Evolutionary conservation across 2,113 vertebrate genomes (phyloP), one percentile per base, ranked within the genome.

Genomic region (Myiopsitta monachus): DNA sequence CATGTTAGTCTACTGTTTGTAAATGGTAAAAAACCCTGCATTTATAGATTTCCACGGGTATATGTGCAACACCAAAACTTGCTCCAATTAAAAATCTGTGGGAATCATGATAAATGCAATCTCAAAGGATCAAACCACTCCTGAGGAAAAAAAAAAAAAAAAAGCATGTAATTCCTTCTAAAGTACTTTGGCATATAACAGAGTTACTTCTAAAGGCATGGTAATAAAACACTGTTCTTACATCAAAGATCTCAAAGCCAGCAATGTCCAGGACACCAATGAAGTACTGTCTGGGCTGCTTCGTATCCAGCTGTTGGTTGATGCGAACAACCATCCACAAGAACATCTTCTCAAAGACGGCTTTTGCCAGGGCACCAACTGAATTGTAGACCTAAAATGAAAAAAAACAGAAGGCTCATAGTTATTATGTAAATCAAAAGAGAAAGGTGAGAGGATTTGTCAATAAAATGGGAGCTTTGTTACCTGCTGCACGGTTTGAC

Each of bases 311-410:
- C 52, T 98, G 98, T 52, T 98, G 97, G 87, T 98, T 98, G 90
- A 98, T 98, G 2, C 98, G 98, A 61, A 98, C 0, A 18, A 98
- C 98, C 98, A 98, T 98, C 98, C 98, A 98, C 74, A 98, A 76
- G 95, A 98, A 98, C 97, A 98, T 97, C 75, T 95, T 98, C 57
- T 98, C 98, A 6, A 98, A 99, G 5, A 99, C 87, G 0, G 99
- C 98, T 18, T 98, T 99, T 57, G 97, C 98, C 86, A 99, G 96
- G 4, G 99, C 98, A 7, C 98, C 98, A 5, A 99, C 97, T 0
- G 98, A 55, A 1, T 99, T 98, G 73, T 88, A 87, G 0, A 92
- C 94, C 94, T 95, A 27, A 90, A 88, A 83, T 11, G 12, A 17
- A 19, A 43, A 36, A 62, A 46, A 14, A 0, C 6, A 47, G 4